These are phyloP conservation scores for Mionectes macconnelli DNA, from an alignment of 2,113 vertebrate genomes.

Conservation along the genomic window DNA sequence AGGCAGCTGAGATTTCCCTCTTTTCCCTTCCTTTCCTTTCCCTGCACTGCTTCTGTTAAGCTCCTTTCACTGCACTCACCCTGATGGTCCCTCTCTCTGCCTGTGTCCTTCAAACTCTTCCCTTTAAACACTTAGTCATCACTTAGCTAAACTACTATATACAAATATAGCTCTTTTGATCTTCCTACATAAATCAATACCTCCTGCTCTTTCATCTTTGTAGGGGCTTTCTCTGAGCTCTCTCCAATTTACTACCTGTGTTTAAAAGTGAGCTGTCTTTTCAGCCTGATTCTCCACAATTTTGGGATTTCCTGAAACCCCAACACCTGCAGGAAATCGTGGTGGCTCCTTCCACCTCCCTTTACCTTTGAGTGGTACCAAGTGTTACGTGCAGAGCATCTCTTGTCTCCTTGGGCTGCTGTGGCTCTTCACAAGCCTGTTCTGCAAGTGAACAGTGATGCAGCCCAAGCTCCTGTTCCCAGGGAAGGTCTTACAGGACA, in stretches of 20 bases:
- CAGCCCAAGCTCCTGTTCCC: background rate
- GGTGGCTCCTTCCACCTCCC: background rate
- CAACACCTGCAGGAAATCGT: background rate
- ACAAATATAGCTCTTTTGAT: slow-evolving; percentile 64
- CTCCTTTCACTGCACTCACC: background rate
- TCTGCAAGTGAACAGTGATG: background rate
- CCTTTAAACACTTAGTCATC: slow-evolving; percentile 57
- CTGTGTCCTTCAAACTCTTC: slow-evolving; percentile 26
- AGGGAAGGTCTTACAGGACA: background rate
- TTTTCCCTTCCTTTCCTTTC: background rate
- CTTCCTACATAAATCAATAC: slow-evolving; percentile 25
- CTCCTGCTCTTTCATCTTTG: slow-evolving; percentile 48
- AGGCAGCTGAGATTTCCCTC: background rate
- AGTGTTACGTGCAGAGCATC: background rate
- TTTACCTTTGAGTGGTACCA: background rate
- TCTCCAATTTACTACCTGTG: background rate
- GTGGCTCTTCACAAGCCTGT: background rate
- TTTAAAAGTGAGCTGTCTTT: background rate
- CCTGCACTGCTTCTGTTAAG: background rate
- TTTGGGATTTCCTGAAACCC: background rate
- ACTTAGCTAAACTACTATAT: slow-evolving; percentile 31
- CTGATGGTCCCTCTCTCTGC: background rate
- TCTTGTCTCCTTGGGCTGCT: background rate
- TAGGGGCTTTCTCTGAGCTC: slow-evolving; percentile 11
- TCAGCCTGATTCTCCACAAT: background rate